phyloP scores from a whole-genome alignment of 2,888 invertebrate genomes.

The Vannuccia rotundouncinata region DNA sequence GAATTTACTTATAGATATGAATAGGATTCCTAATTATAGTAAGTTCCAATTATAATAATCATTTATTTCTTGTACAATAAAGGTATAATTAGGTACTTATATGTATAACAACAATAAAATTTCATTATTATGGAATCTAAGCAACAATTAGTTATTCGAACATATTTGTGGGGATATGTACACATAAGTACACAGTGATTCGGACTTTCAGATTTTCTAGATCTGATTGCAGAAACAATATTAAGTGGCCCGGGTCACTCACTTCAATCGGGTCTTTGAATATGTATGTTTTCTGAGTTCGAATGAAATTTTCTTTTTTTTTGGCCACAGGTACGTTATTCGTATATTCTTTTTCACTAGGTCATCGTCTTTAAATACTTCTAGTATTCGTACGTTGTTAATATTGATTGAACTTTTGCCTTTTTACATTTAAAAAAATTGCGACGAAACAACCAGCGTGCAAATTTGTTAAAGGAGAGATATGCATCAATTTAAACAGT shows the following conservation, averaged over 20 bases:
- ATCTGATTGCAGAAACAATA: constrained; percentile 13
- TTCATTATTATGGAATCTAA: background rate
- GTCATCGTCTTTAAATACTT: background rate
- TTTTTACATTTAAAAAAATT: background rate
- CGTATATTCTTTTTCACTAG: background rate
- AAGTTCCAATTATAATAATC: no score
- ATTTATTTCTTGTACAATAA: no score
- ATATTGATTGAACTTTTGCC: constrained; percentile 13
- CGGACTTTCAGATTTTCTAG: background rate
- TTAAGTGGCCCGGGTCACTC: background rate
- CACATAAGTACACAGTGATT: background rate
- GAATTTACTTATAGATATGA: background rate
- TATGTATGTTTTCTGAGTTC: background rate
- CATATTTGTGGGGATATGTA: no score
- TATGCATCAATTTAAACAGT: no score
- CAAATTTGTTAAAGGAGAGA: no score
- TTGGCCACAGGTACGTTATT: constrained; percentile 1
- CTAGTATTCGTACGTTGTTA: background rate
- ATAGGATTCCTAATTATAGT: background rate
- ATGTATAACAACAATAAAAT: background rate
- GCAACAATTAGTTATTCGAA: no score
- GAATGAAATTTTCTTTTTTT: background rate
- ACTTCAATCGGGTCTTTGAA: background rate
- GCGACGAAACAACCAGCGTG: background rate
- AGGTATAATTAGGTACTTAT: background rate